Evolutionary conservation across 1,140 invertebrate species (phyloP), one percentile per base, ranked within the genome.

Genomic region (Xylocopa sonorina): DNA sequence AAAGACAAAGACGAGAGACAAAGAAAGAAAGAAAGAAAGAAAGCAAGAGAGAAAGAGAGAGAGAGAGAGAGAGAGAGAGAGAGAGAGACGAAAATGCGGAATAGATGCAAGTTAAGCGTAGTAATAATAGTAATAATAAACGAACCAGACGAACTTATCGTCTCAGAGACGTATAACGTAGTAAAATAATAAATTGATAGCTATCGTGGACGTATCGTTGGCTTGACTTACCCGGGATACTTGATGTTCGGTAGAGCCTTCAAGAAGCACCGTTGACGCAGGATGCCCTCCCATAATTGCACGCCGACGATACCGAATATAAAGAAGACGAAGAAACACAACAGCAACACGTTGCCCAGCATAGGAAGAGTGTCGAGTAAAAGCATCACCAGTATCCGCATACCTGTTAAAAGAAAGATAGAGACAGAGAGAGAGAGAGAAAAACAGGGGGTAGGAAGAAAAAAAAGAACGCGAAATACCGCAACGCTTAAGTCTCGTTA

Each of bases 301-400:
- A 99, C 99, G 1, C 99, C 99, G 79, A 99, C 97, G 89, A 99
- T 99, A 60, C 99, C 99, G 91, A 99, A 99, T 91, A 99, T 99
- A 95, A 99, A 99, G 95, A 99, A 99, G 51, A 99, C 99, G 94
- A 99, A 99, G 94, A 99, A 99, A 94, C 99, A 99, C 53, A 99
- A 94, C 53, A 99, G 94, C 69, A 99, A 94, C 41, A 99, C 99
- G 93, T 99, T 99, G 64, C 99, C 99, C 87, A 99, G 93, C 99
- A 99, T 99, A 1, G 99, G 99, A 75, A 99, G 94, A 3, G 99
- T 99, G 92, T 99, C 99, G 87, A 99, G 94, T n/a, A 99, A 95
- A 46, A 99, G 93, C 98, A 99, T 99, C 82, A 99, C 98, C 88
- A 99, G 93, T 86, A 99, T 99, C 79, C 98, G 95, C 98, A 99